Evolutionary conservation across 2,113 vertebrate genomes (phyloP), one percentile per base, ranked within the genome.

Genomic region (Eudyptes chrysolophus): DNA sequence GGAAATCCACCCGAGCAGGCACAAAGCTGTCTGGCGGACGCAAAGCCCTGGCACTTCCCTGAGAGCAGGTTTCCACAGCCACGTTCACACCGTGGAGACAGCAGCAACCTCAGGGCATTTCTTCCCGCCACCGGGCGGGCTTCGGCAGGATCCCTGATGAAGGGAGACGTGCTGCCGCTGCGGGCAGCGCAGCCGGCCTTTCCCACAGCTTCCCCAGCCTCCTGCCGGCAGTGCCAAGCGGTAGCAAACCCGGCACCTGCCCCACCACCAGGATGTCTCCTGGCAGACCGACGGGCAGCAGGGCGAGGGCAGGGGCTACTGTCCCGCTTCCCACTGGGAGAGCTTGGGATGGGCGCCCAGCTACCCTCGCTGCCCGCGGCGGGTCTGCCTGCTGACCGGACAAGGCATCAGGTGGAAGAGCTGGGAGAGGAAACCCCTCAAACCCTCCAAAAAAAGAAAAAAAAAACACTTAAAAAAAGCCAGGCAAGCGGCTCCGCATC

Each of bases 101-200:
- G 76, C 20, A 11, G 42, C 18, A 24, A 18, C 16, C 69, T 32
- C 82, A 9, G 52, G 36, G 79, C 34, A 7, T 1, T 48, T 8
- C 26, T 14, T 46, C 40, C 52, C 34, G 14, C 32, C 10, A 10
- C n/a, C 18, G 19, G n/a, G 36, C n/a, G 3, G 40, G 15, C 34
- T 30, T 13, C 5, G 7, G 52, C 8, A 8, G 36, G 20, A 25
- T 12, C n/a, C 44, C 38, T 7, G 38, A 2, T 0, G 3, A 2
- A 25, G 49, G 32, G 7, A 30, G 34, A 30, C 2, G 8, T 6
- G 4, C 7, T 11, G 40, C 36, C 22, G 38, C 60, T 21, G 14
- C 3, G 12, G 24, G 49, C 21, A n/a, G 21, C 34, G 6, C 36
- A 16, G 61, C 22, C 22, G 24, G 11, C 58, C 8, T 25, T 20